Base-by-base conservation (phyloP, 2,797 vertebrate species). In the Pristis pectinata region DNA sequence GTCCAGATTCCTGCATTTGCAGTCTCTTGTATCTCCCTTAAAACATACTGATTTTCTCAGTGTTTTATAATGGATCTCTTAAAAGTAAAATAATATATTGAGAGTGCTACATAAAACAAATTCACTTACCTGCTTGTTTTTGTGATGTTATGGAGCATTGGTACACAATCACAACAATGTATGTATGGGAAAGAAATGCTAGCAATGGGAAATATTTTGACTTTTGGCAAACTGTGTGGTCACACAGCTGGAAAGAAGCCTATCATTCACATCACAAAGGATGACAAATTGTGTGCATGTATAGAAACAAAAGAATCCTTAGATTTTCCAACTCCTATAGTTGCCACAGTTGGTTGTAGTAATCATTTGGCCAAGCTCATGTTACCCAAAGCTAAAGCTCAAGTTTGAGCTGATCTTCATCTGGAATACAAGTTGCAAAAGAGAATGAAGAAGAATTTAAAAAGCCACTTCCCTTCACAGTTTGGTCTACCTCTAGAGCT, bases 341-440 rank as follows among this genome's bases (percentile, higher is more conserved):
- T 95, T 95, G 95, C 96, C 97, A 97, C 96, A 97, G 97, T 97
- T 97, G 96, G 96, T 95, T 95, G 97, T 96, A 95, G 96, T 97
- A 98, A 98, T 98, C 97, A 97, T 97, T 98, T 97, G 96, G 96
- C 95, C 96, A 97, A 96, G 95, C 96, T 97, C 96, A 97, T 96
- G 95, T 83, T 96, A 92, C 95, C 95, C 95, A 95, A 95, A 95
- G 94, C 27, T 64, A 61, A 89, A 64, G 59, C 85, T 89, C 61
- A 64, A 61, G 17, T 56, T 91, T 41, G 87, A 67, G n/a, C n/a
- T 24, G 19, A 91, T 67, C 37, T 67, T 24, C 67, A 91, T 44
- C n/a, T 59, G 24, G 1, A 64, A 91, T 87, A n/a, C 53, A 59
- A 17, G 53, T 59, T 13, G 83, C 11, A n/a, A 10, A 83, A 44